A percentile compares a stretch with the other conserved stretches of the same genome.
Conservation (phyloP, 2,888 invertebrate genomes). For the Incurvaria masculella region DNA sequence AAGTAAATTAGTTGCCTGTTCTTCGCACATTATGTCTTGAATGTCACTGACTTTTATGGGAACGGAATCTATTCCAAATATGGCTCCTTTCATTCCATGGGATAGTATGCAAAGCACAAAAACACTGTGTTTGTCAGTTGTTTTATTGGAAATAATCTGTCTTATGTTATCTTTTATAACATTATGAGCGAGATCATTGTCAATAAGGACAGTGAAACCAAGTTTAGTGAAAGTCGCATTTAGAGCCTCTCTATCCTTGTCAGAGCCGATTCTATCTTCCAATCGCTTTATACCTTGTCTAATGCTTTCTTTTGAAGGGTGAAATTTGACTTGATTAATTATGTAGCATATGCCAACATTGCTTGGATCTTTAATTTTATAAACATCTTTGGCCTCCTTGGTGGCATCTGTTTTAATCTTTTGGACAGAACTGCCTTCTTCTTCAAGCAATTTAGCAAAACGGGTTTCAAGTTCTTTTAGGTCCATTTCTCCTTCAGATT, state of each 20-base stretch:
- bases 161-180: slow-evolving; percentile 32
- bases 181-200: slow-evolving; percentile 29
- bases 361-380: slow-evolving; percentile 32
- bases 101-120: slow-evolving; percentile 45
- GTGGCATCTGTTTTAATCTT: slow-evolving; percentile 31
- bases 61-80: slow-evolving; percentile 42
- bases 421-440: slow-evolving; percentile 21
- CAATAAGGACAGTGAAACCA: slow-evolving; percentile 34
- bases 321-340: slow-evolving; percentile 42
- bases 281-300: slow-evolving; percentile 22
- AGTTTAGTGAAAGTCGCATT: slow-evolving; percentile 32
- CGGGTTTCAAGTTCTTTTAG: neutral
- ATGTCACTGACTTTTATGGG: slow-evolving; percentile 40
- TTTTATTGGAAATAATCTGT: slow-evolving; percentile 26
- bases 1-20: slow-evolving; percentile 26
- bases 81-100: slow-evolving; percentile 41
- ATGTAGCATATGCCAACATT: slow-evolving; percentile 40
- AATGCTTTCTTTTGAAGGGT: slow-evolving; percentile 35
- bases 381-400: slow-evolving; percentile 22
- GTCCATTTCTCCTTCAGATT: slow-evolving; percentile 22
- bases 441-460: slow-evolving; percentile 22
- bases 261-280: slow-evolving; percentile 30
- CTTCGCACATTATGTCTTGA: slow-evolving; percentile 35
- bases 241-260: slow-evolving; percentile 28
- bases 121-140: slow-evolving; percentile 32